Evolutionary conservation across 2,888 invertebrate species (phyloP).

Genomic region (Ethmia dodecea): DNA sequence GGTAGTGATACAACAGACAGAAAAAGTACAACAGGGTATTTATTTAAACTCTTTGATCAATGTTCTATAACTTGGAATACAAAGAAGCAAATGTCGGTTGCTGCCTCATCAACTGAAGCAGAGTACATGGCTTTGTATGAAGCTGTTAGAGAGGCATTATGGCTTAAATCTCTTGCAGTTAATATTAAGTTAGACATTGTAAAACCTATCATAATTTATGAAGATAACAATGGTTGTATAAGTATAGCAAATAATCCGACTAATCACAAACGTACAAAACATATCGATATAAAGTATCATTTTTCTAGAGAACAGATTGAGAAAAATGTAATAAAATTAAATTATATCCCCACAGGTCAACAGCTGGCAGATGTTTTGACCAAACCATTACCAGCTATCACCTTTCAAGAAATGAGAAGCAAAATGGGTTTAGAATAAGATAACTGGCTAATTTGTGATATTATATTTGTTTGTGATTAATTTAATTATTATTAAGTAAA

Average conservation of each 20-base stretch:
- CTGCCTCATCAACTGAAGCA: conserved; percentile 20
- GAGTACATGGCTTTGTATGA: conserved; percentile 19
- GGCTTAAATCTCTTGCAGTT: conserved; percentile 26
- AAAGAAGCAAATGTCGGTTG: conserved; percentile 15
- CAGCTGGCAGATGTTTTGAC: conserved; percentile 13
- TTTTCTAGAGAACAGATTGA: conserved; percentile 18
- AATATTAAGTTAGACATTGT: conserved; percentile 20
- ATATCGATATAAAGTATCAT: conserved; percentile 30
- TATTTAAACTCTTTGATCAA: conserved; percentile 20
- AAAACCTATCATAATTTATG: conserved; percentile 17
- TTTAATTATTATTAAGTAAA: neutral
- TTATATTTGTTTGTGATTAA: neutral
- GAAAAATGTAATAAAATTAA: conserved; percentile 18
- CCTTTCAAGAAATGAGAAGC: conserved; percentile 1
- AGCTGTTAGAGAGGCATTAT: conserved; percentile 29
- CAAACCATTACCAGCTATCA: conserved; percentile 7
- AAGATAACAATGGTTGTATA: conserved; percentile 36
- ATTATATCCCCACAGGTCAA: conserved; percentile 20
- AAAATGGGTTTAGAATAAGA: conserved; percentile 5
- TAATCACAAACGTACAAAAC: conserved; percentile 25
- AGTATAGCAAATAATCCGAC: conserved; percentile 26
- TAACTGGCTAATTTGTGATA: neutral
- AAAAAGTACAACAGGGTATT: conserved; percentile 17
- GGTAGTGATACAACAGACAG: conserved; percentile 17
- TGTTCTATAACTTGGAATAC: conserved; percentile 16